Base-by-base conservation (phyloP, 64 coral and sea anemone species). In the Stichodactyla mertensii region DNA sequence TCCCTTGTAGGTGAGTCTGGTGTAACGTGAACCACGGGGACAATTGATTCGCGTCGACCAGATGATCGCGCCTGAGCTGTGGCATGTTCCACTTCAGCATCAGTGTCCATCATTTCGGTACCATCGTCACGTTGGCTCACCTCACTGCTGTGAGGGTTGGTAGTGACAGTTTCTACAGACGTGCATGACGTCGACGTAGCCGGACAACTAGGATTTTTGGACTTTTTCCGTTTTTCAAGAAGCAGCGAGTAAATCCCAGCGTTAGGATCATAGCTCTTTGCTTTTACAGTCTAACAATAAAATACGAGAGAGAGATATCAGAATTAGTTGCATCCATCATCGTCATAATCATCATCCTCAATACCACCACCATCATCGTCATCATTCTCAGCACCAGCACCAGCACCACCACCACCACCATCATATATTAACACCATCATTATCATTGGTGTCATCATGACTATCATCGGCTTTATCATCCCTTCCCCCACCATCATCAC, bases 221-320 rank as follows among this genome's bases (percentile, higher is more conserved):
- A 61, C 52, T 88, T 94, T 31, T 90, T 92, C 52, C 86, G 86
- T 45, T 92, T 92, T 54, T 99, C 90, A 4, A 90, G 56, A 5
- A 99, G 88, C 57, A 94, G 88, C 57, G 89, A 88, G 85, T 99
- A 99, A 87, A 99, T 95, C 10, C 97, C 97, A 78, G 97, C 90
- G 84, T 92, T 88, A n/a, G 88, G 86, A 69, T 95, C 97, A 62
- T 99, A 99, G 55, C 87, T 92, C 61, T 99, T 99, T 61, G 83
- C 80, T 52, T 71, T 15, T 13, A 99, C 77, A 7, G 93, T 88
- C 97, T 99, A 82, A n/a, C 89, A 90, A n/a, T 23, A 19, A 10
- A 94, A 83, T 45, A 45, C 3, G 36, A 45, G 36, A 45, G 36
- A 45, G 36, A 45, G 36, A 4, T 1, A 45, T 45, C 36, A 45